phyloP scores from a whole-genome alignment of 2,888 invertebrate species.

The Galeruca laticollis region DNA sequence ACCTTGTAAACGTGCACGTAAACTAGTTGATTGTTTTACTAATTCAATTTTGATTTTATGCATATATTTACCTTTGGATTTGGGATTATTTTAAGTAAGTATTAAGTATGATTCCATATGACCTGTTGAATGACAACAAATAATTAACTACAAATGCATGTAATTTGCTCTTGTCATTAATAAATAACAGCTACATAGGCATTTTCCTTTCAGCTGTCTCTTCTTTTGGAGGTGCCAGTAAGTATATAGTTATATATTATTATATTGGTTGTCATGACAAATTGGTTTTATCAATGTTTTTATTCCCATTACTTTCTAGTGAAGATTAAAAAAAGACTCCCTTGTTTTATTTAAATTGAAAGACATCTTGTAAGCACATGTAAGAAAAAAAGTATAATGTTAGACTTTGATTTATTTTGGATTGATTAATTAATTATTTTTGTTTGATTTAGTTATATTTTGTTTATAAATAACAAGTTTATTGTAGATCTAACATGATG shows the following conservation, averaged over 20 bases:
- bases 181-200: slow-evolving; percentile 3
- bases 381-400: no score
- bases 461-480: no score
- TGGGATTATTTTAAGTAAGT: slow-evolving; percentile 21
- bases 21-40: slow-evolving; percentile 23
- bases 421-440: no score
- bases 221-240: slow-evolving; percentile 72
- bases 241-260: slow-evolving; percentile 61
- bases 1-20: no score
- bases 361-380: no score
- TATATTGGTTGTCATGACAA: no score
- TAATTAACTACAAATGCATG: neutral
- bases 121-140: neutral
- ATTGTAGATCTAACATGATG: neutral
- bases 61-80: slow-evolving; percentile 36
- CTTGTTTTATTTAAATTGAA: no score
- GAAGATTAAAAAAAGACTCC: no score
- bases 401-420: no score
- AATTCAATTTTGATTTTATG: slow-evolving; percentile 13
- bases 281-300: no score
- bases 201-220: slow-evolving; percentile 38
- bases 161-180: neutral
- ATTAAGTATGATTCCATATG: neutral
- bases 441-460: no score
- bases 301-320: no score